A percentile compares a stretch with the other conserved stretches of the same genome.
Conservation (phyloP, 1,140 invertebrate species). For the Drosophila serrata region DNA sequence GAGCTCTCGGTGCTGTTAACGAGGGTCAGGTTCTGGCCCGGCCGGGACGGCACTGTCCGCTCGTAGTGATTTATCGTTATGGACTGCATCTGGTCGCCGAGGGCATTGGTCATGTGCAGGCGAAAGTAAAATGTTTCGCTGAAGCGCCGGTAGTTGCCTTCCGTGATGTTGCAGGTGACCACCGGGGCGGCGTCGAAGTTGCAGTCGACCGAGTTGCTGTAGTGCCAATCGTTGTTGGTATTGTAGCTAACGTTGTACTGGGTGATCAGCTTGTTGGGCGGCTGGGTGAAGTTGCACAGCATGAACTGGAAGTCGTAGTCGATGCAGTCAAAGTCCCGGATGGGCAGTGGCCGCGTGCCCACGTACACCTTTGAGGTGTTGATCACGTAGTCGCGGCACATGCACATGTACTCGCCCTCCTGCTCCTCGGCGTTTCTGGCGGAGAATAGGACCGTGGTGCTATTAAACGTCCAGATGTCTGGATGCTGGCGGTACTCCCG, state of each 20-base stretch:
- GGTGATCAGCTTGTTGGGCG: conserved; percentile 60
- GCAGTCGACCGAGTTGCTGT: conserved; percentile 58
- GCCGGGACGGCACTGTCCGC: conserved; percentile 52
- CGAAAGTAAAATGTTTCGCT: conserved; percentile 51
- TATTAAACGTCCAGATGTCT: conserved; percentile 40
- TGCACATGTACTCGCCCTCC: conserved; percentile 56
- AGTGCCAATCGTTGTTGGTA: conserved; percentile 33
- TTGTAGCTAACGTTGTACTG: conserved; percentile 63
- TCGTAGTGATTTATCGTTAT: conserved; percentile 57
- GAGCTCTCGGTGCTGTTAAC: conserved; percentile 54
- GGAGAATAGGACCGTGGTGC: conserved; percentile 53
- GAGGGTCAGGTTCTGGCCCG: conserved; percentile 54
- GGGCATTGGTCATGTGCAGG: conserved; percentile 34
- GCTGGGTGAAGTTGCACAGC: conserved; percentile 72
- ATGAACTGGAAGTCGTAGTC: conserved; percentile 70
- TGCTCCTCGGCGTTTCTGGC: conserved; percentile 43
- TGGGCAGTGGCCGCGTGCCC: conserved; percentile 51
- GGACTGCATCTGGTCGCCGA: conserved; percentile 41
- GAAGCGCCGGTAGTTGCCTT: conserved; percentile 60
- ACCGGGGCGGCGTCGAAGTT: conserved; percentile 61
- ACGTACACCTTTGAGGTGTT: conserved; percentile 50
- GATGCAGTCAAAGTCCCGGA: conserved; percentile 63
- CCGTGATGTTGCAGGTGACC: conserved; percentile 69
- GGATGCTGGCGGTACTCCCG: conserved; percentile 7
- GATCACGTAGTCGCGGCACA: conserved; percentile 60